Evolutionary conservation across 2,888 invertebrate species (phyloP).

Genomic region (Zonitis immaculata): DNA sequence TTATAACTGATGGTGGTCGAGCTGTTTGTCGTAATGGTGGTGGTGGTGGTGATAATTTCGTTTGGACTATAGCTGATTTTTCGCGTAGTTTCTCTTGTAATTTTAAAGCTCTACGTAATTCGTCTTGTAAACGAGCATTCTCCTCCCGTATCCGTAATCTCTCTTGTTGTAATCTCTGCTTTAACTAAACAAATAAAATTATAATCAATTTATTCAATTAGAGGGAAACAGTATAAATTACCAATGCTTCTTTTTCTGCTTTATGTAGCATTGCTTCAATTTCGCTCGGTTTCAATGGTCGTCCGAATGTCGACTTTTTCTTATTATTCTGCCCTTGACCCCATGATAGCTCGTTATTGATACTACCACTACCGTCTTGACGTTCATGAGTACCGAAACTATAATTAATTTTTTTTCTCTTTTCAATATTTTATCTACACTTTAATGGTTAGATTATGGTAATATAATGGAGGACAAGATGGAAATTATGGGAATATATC

Average conservation of each 20-base stretch:
- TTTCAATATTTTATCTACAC: too few species aligned
- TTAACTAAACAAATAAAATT: slow-evolving; percentile 36
- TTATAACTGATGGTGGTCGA: not conserved
- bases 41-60: slow-evolving; percentile 7
- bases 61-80: slow-evolving; percentile 34
- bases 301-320: slow-evolving; percentile 23
- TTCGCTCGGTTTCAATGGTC: slow-evolving; percentile 47
- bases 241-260: slow-evolving; percentile 60
- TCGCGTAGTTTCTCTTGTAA: slow-evolving; percentile 45
- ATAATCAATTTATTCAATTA: not conserved
- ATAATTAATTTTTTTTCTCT: too few species aligned
- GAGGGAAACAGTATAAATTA: slow-evolving; percentile 35
- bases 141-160: slow-evolving; percentile 43
- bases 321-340: slow-evolving; percentile 54
- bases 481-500: not conserved
- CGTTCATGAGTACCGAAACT: too few species aligned
- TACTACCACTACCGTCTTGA: too few species aligned
- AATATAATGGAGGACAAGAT: not conserved
- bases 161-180: slow-evolving; percentile 45
- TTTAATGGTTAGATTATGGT: not conserved
- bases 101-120: slow-evolving; percentile 43
- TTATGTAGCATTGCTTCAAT: slow-evolving; percentile 50
- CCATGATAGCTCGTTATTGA: too few species aligned
- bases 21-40: not conserved
- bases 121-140: slow-evolving; percentile 44